Conservation (phyloP, 2,888 invertebrate species). For the Lycaena phlaeas region DNA sequence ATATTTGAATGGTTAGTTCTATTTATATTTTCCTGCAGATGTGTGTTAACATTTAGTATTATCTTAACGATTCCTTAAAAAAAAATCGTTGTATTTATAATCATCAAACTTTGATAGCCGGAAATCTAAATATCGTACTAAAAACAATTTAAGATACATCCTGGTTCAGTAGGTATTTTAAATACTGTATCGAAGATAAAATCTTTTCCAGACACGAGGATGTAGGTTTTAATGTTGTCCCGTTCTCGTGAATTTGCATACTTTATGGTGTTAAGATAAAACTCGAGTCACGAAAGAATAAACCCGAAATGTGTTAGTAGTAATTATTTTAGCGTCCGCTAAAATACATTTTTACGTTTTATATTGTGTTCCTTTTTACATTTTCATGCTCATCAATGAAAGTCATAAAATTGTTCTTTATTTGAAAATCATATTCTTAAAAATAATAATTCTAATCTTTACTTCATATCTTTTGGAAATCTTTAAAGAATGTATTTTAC, state of each 20-base stretch:
- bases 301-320: neutral
- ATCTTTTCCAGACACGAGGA: constrained; percentile 1
- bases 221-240: constrained; percentile 2
- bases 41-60: no score
- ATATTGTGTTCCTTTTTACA: no score
- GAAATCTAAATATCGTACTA: neutral
- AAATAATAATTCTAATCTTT: no score
- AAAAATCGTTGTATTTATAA: neutral
- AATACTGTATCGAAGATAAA: constrained; percentile 1
- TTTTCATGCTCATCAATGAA: no score
- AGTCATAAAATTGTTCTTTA: no score
- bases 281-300: constrained; percentile 1
- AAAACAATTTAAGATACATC: neutral
- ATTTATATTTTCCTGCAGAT: no score
- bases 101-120: no score
- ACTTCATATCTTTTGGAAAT: no score
- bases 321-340: constrained; percentile 2
- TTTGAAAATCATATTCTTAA: no score
- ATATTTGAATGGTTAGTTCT: no score
- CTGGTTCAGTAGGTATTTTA: neutral
- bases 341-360: no score
- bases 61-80: neutral
- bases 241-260: constrained; percentile 5
- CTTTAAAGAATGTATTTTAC: no score
- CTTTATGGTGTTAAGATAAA: constrained; percentile 3